Evolutionary conservation across 2,888 invertebrate genomes (phyloP).

Genomic region (Hirtodrosophila alboralis): DNA sequence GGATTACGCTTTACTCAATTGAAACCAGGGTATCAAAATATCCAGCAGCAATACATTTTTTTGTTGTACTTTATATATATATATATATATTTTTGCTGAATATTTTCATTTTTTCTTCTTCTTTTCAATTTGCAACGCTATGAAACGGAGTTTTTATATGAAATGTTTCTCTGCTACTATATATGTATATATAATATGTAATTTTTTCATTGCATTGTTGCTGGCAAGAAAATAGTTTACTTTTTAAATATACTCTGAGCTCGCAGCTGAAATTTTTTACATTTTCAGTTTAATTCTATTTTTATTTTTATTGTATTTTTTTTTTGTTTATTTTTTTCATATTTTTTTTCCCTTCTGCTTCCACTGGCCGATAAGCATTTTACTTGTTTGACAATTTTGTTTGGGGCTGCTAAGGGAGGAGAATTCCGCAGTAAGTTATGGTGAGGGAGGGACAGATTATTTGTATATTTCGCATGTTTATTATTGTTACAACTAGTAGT

Average conservation of each 20-base stretch:
- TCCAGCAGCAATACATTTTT: no score
- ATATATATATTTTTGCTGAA: no score
- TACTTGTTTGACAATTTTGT: constrained; percentile 34
- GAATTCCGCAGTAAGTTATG: constrained; percentile 4
- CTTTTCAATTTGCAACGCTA: no score
- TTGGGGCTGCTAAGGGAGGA: constrained; percentile 3
- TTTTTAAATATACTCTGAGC: constrained; percentile 29
- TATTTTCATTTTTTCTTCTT: no score
- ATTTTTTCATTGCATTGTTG: neutral
- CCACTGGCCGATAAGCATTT: constrained; percentile 6
- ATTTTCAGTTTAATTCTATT: constrained; percentile 60
- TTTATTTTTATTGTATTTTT: no score
- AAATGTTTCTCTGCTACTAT: no score
- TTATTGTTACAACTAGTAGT: constrained; percentile 34
- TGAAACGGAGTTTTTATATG: neutral
- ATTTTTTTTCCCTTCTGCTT: neutral
- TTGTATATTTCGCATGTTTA: constrained; percentile 38
- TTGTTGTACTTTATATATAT: no score
- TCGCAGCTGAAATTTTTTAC: constrained; percentile 40
- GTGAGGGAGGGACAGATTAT: constrained; percentile 24
- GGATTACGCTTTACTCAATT: no score
- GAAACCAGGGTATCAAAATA: no score
- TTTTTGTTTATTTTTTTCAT: constrained; percentile 5
- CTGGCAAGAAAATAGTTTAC: constrained; percentile 41
- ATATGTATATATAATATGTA: no score